Conservation (phyloP, 2,888 invertebrate species). For the Drosophila neonasuta region DNA sequence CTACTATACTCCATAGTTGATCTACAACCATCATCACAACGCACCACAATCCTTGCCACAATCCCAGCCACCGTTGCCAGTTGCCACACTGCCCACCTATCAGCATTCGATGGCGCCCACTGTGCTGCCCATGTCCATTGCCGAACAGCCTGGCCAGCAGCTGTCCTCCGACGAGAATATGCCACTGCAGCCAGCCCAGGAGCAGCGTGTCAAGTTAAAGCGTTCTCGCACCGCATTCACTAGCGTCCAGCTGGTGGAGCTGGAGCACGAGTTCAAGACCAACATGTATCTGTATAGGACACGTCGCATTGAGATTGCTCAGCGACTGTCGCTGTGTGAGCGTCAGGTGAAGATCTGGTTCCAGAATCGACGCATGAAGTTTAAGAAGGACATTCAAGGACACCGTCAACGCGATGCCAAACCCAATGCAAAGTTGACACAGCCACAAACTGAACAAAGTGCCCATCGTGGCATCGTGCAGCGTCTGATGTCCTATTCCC, state of each 20-base stretch:
- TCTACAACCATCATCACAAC: conserved; percentile 16
- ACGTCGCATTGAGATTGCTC: conserved; percentile 97
- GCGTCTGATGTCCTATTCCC: conserved; percentile 76
- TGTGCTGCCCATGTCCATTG: conserved; percentile 21
- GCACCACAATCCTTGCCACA: conserved; percentile 1
- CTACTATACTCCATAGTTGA: not conserved
- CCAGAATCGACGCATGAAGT: conserved; percentile 91
- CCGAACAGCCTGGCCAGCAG: conserved; percentile 44
- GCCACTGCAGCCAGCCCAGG: conserved; percentile 51
- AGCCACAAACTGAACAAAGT: conserved; percentile 65
- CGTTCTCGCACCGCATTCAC: conserved; percentile 95
- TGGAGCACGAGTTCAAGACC: conserved; percentile 97
- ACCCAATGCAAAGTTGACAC: conserved; percentile 48
- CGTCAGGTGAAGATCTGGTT: conserved; percentile 94
- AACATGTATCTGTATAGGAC: conserved; percentile 96
- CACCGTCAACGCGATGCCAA: conserved; percentile 61
- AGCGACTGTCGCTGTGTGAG: conserved; percentile 94
- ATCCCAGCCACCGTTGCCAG: conserved; percentile 26
- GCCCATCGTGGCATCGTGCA: conserved; percentile 74
- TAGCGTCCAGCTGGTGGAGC: conserved; percentile 95
- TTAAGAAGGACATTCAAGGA: conserved; percentile 83
- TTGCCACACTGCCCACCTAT: conserved; percentile 26
- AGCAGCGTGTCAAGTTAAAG: conserved; percentile 64
- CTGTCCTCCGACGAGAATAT: conserved; percentile 66
- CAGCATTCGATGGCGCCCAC: conserved; percentile 25